These are phyloP conservation scores for Melanotaenia nigrans DNA, from an alignment of 2,797 vertebrate genomes.

Conservation along the genomic window DNA sequence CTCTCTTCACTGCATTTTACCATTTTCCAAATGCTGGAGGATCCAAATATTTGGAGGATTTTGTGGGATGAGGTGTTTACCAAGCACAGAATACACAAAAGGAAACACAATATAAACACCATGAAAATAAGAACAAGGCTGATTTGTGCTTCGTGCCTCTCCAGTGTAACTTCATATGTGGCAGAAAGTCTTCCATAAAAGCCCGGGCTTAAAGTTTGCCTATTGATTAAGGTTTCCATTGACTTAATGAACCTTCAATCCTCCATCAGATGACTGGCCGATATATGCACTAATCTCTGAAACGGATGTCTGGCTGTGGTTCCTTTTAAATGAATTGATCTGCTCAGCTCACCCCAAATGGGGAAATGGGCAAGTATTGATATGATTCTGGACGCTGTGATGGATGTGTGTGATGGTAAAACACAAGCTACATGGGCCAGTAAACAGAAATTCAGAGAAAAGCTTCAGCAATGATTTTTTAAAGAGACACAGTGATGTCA, in stretches of 20 bases:
- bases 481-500: conserved; percentile 70
- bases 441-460: conserved; percentile 66
- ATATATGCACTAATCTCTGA: conserved; percentile 91
- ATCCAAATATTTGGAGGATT: conserved; percentile 26
- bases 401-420: conserved; percentile 84
- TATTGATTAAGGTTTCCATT: conserved; percentile 98
- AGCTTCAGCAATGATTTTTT: conserved; percentile 58
- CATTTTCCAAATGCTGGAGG: conserved; percentile 17
- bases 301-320: conserved; percentile 88
- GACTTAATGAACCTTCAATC: conserved; percentile 95
- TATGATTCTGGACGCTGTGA: conserved; percentile 84
- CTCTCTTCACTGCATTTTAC: conserved; percentile 4
- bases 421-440: conserved; percentile 74
- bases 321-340: conserved; percentile 89
- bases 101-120: conserved; percentile 39
- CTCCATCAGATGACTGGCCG: conserved; percentile 87
- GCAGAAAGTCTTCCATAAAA: conserved; percentile 65
- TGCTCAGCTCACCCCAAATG: conserved; percentile 86
- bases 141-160: conserved; percentile 43
- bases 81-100: conserved; percentile 37
- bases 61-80: conserved; percentile 30
- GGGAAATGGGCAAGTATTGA: conserved; percentile 87
- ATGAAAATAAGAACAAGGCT: conserved; percentile 30
- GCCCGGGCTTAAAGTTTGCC: conserved; percentile 86
- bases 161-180: conserved; percentile 60